These are phyloP conservation scores for Indri indri DNA, from an alignment of 2,113 vertebrate genomes.

Conservation along the genomic window DNA sequence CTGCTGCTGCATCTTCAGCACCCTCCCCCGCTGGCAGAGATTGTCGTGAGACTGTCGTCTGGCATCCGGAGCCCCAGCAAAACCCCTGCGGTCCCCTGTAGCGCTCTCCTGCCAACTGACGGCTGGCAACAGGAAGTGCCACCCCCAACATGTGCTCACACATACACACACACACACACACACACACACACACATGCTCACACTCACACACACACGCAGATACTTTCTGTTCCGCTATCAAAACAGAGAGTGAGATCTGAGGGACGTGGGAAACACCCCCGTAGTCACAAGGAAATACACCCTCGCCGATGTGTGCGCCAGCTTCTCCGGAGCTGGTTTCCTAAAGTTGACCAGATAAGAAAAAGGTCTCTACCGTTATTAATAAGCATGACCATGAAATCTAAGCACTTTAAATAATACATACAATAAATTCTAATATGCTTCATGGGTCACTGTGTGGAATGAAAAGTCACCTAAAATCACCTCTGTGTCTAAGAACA, in stretches of 20 bases:
- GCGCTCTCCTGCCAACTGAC: not conserved
- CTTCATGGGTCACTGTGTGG: not conserved
- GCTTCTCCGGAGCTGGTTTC: not conserved
- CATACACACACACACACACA: too few species aligned
- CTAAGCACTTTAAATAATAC: not conserved
- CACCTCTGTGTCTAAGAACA: rapidly evolving
- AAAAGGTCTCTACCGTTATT: not conserved
- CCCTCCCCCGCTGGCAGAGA: not conserved
- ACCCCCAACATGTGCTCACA: not conserved
- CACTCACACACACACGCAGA: rapidly evolving
- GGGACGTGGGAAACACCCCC: not conserved
- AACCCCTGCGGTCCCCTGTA: not conserved
- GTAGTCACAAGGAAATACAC: not conserved
- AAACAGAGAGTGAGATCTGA: rapidly evolving
- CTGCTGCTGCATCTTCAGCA: rapidly evolving
- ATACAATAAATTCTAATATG: not conserved
- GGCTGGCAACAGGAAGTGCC: not conserved
- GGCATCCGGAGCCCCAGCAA: not conserved
- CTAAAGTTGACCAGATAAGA: not conserved
- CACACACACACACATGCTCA: too few species aligned
- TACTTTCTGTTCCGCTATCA: not conserved
- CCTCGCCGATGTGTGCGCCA: rapidly evolving
- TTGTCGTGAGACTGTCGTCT: too few species aligned
- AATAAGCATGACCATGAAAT: not conserved
- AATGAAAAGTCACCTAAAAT: not conserved